Evolutionary conservation across 2,113 vertebrate genomes (phyloP), one percentile per base, ranked within the genome.

Genomic region (Hippopotamus amphibius): DNA sequence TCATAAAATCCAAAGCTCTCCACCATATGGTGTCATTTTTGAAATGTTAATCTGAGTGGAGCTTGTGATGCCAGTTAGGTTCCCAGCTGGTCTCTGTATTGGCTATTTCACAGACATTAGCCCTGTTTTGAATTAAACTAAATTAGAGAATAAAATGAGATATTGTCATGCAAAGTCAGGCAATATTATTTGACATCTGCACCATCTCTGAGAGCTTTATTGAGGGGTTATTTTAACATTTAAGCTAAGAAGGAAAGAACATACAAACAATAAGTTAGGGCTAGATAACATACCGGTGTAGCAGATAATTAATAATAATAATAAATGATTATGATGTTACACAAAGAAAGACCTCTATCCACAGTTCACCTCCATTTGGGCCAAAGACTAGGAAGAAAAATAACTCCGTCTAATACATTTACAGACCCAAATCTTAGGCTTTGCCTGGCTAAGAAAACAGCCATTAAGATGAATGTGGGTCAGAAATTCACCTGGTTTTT

Each of bases 91-190:
- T 97, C 86, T 95, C 81, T 79, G 88, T 53, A 93, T 88, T 96
- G 96, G 97, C 88, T 98, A 97, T 98, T 98, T 98, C 97, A 98
- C 96, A 98, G 97, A 98, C 96, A 97, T 97, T 98, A 97, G 96
- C 85, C 95, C 95, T 96, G 90, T 96, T 97, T 98, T 93, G 92
- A 98, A 98, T 96, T 96, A 98, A 97, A 92, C 90, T 94, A 94
- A 98, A 97, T 98, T 97, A 98, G 83, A 72, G 96, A 93, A 93
- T 96, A 97, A 98, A 98, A 98, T 97, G 93, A 98, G 97, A 97
- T 89, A 98, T 97, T 97, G 92, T 98, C 96, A 98, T 98, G 98
- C 96, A 98, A 98, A 98, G 92, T 90, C 96, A 98, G 94, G 95
- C 96, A 96, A 95, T 96, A 96, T 88, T 96, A 94, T 97, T 77